Percentiles rank a stretch among this genome's conserved stretches.
Evolutionary conservation across 2,797 vertebrate species (phyloP).

Genomic region (Melanitta fusca): DNA sequence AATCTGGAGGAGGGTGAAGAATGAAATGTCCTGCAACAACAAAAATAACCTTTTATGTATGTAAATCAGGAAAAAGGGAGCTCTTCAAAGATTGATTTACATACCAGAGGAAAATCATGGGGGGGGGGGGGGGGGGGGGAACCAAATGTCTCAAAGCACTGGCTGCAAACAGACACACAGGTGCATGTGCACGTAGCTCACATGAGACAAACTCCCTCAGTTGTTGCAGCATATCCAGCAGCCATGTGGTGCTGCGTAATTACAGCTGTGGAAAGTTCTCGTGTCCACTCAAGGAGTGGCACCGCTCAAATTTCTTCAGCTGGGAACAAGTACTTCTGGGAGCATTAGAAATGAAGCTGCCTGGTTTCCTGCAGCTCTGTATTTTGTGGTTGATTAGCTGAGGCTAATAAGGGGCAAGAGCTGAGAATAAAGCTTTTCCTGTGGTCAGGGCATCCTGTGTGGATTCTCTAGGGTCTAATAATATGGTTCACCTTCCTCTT

Average conservation of each 20-base stretch:
- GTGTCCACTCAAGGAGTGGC: neutral
- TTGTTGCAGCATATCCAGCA: neutral
- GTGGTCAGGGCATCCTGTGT: constrained; percentile 67
- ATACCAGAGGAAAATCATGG: neutral
- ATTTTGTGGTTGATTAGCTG: constrained; percentile 58
- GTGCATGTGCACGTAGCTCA: neutral
- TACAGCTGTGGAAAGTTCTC: neutral
- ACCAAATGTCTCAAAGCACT: neutral
- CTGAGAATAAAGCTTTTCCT: constrained; percentile 66
- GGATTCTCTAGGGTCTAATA: constrained; percentile 60
- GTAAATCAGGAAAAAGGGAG: neutral
- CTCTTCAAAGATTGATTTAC: neutral
- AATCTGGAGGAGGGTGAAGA: neutral
- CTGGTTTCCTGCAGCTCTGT: constrained; percentile 52
- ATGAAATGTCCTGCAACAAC: neutral
- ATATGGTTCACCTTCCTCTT: constrained; percentile 69
- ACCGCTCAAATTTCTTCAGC: neutral
- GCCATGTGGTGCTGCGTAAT: neutral
- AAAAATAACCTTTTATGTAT: neutral
- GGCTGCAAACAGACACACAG: neutral
- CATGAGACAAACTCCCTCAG: neutral
- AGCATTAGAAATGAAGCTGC: constrained; percentile 28
- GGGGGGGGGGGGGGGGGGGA: no score
- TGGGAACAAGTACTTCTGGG: constrained; percentile 3
- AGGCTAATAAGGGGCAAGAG: constrained; percentile 60